Conservation (phyloP, 2,113 vertebrate genomes). For the Erinaceus europaeus region DNA sequence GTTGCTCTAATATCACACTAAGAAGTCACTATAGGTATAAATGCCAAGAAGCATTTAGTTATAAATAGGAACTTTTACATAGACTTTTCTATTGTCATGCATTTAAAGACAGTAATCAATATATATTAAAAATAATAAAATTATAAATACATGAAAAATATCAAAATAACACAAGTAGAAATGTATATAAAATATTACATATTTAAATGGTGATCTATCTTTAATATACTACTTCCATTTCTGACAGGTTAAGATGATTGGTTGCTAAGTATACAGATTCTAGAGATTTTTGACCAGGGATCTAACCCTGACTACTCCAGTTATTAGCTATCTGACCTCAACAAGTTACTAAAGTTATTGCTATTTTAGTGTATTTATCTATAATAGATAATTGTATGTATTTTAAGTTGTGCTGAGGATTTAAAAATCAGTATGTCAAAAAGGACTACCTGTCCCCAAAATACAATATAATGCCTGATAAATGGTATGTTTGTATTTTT, state of each 20-base stretch:
- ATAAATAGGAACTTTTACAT: not conserved
- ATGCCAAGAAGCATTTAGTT: not conserved
- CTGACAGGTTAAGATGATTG: not conserved
- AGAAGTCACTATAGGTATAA: not conserved
- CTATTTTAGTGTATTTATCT: not conserved
- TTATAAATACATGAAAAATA: not conserved
- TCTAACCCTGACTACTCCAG: not conserved
- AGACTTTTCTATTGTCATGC: not conserved
- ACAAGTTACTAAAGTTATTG: not conserved
- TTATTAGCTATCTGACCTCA: not conserved
- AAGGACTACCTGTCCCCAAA: too few relatives aligned
- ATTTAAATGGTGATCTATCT: not conserved
- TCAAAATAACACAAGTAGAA: not conserved
- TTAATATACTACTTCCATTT: not conserved
- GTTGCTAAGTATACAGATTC: not conserved
- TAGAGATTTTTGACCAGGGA: not conserved
- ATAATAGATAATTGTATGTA: not conserved
- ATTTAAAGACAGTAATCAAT: not conserved
- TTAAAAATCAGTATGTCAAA: not conserved
- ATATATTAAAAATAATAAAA: too few relatives aligned
- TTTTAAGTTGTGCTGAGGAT: not conserved
- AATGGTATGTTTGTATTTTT: not conserved
- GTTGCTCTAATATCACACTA: not conserved
- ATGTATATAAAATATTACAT: not conserved
- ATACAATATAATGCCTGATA: not conserved